A percentile compares a stretch with the other conserved stretches of the same genome.
Conservation (phyloP, 2,797 vertebrate genomes). For the Oryzias dopingdopingensis region DNA sequence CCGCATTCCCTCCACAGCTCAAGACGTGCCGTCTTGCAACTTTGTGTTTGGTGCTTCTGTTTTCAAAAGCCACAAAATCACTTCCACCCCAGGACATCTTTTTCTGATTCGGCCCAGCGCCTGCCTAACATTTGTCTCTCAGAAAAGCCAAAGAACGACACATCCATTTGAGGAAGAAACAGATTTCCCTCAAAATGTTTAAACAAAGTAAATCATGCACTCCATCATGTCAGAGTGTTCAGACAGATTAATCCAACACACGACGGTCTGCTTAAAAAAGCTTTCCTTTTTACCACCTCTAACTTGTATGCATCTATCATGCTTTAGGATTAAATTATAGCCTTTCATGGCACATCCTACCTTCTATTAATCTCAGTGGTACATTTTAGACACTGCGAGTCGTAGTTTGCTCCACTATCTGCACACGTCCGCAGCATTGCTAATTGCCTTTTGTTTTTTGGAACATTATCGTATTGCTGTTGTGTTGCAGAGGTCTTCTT, state of each 20-base stretch:
- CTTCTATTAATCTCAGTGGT: conserved; percentile 68
- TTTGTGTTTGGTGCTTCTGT: conserved; percentile 14
- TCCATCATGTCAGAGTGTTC: conserved; percentile 35
- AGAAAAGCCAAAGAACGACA: conserved; percentile 9
- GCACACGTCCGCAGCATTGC: conserved; percentile 67
- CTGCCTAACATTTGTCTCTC: conserved; percentile 28
- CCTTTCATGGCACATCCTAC: conserved; percentile 57
- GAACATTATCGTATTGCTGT: conserved; percentile 55
- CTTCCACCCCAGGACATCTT: conserved; percentile 28
- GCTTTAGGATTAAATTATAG: conserved; percentile 65
- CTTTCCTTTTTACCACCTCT: conserved; percentile 43
- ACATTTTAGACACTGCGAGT: conserved; percentile 45
- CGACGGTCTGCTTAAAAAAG: conserved; percentile 26
- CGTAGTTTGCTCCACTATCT: conserved; percentile 66
- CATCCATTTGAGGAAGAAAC: conserved; percentile 14
- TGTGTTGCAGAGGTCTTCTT: conserved; percentile 59
- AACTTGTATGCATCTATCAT: conserved; percentile 55
- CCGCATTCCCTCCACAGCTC: not conserved
- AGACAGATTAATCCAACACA: conserved; percentile 47
- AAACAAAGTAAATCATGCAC: conserved; percentile 46
- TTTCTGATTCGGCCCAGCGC: not conserved
- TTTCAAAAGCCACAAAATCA: conserved; percentile 28
- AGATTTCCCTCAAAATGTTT: conserved; percentile 31
- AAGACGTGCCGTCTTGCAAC: conserved; percentile 24
- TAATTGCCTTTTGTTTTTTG: conserved; percentile 54